Conservation (phyloP, 2,797 vertebrate genomes). For the Myotis pilosus region DNA sequence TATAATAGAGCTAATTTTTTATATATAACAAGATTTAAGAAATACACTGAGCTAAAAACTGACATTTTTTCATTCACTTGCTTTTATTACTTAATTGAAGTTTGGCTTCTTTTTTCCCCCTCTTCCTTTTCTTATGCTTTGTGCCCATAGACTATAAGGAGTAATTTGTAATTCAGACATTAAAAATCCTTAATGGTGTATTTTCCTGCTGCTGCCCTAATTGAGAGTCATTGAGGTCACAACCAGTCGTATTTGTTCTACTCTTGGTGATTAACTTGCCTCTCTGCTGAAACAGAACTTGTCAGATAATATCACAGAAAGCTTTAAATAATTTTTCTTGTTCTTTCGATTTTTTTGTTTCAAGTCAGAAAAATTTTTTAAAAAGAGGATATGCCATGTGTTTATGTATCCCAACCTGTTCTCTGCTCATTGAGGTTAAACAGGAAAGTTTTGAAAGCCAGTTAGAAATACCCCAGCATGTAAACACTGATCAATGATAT, state of each 20-base stretch:
- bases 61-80: conserved; percentile 7
- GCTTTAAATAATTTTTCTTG: not conserved
- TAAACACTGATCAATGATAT: not conserved
- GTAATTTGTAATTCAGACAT: conserved; percentile 27
- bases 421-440: not conserved
- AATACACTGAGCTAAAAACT: not conserved
- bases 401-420: conserved; percentile 13
- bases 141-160: not conserved
- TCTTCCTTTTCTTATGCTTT: not conserved
- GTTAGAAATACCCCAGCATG: not conserved
- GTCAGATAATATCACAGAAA: conserved; percentile 29
- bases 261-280: not conserved
- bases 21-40: conserved; percentile 2
- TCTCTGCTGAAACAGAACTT: conserved; percentile 25
- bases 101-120: not conserved
- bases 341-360: conserved; percentile 37
- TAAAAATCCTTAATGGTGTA: not conserved
- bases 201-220: conserved; percentile 22
- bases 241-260: not conserved
- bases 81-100: conserved; percentile 35
- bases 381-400: not conserved
- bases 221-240: not conserved
- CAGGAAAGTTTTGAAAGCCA: not conserved
- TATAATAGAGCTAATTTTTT: not conserved
- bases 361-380: not conserved